phyloP scores from a whole-genome alignment of 2,888 invertebrate genomes.

The Noctua fimbriata region DNA sequence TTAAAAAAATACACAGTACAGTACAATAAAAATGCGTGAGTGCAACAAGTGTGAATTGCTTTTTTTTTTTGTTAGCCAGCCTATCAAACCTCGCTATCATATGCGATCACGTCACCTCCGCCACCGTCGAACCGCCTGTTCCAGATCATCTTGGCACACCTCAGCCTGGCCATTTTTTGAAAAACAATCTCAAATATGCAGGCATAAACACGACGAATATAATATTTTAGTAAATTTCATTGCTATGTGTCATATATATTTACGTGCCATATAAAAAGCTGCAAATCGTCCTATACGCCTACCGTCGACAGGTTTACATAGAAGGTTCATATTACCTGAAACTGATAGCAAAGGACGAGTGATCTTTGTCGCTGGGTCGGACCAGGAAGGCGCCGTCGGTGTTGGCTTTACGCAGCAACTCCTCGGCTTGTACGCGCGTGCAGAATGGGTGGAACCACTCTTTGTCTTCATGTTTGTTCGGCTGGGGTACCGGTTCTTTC shows the following conservation, averaged over 20 bases:
- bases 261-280: not conserved
- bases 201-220: not conserved
- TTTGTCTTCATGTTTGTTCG: slow-evolving; percentile 97
- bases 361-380: slow-evolving; percentile 96
- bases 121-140: not conserved
- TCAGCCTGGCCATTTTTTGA: not conserved
- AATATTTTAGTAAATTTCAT: not conserved
- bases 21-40: not conserved
- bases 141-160: not conserved
- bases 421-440: slow-evolving; percentile 95
- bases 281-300: not conserved
- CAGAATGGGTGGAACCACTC: slow-evolving; percentile 97
- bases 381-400: slow-evolving; percentile 98
- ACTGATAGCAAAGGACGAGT: slow-evolving; percentile 97
- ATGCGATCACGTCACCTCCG: not conserved
- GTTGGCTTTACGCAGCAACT: slow-evolving; percentile 95
- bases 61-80: not conserved
- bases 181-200: not conserved
- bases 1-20: not conserved
- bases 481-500: slow-evolving; percentile 98
- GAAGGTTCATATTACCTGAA: slow-evolving; percentile 92
- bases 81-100: not conserved
- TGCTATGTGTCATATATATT: not conserved
- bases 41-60: not conserved
- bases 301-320: not conserved